Percentiles rank a stretch among this genome's conserved stretches.
Conservation (phyloP, 2,113 vertebrate species). For the Apteryx owenii region DNA sequence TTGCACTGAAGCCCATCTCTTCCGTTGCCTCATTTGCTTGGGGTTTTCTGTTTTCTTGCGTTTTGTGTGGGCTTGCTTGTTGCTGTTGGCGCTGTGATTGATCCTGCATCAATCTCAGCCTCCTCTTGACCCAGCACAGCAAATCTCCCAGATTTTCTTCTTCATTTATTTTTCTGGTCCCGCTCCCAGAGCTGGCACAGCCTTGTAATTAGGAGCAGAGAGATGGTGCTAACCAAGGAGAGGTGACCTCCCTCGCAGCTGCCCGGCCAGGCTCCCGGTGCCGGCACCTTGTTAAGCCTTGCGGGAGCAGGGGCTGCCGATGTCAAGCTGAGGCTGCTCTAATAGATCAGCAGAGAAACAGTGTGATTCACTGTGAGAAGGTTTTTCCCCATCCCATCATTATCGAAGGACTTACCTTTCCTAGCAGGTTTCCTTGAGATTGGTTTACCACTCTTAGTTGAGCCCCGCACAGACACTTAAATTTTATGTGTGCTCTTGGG, state of each 20-base stretch:
- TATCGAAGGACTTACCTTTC: background rate
- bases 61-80: background rate
- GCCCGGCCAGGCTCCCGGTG: background rate
- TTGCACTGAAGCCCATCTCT: background rate
- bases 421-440: background rate
- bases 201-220: background rate
- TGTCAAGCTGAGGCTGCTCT: background rate
- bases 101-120: background rate
- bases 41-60: background rate
- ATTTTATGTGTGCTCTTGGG: background rate
- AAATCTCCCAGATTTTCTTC: background rate
- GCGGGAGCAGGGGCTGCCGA: background rate
- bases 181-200: background rate
- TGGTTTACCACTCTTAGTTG: background rate
- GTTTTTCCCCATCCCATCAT: background rate
- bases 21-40: background rate
- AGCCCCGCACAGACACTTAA: background rate
- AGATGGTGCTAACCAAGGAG: fast-evolving
- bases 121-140: background rate
- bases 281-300: background rate
- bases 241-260: background rate
- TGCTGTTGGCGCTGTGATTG: background rate
- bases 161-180: background rate
- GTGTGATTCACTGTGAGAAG: background rate
- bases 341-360: background rate